These are phyloP conservation scores for Dreissena rostriformis DNA, from an alignment of 1,140 invertebrate species.

Conservation along the genomic window DNA sequence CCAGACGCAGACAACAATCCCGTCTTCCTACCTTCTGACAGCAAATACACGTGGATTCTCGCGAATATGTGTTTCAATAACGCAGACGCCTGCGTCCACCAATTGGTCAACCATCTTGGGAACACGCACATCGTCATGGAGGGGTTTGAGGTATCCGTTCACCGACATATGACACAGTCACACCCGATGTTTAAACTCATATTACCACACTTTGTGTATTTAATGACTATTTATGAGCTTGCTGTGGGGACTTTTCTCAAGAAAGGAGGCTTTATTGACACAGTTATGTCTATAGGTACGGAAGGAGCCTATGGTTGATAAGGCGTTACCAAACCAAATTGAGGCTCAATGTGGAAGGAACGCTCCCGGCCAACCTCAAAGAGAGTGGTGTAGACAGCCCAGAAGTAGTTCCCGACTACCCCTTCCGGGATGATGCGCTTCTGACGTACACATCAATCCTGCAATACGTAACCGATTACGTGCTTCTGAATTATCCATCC, in stretches of 20 bases:
- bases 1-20: constrained; percentile 74
- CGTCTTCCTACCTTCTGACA: constrained; percentile 81
- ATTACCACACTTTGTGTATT: constrained; percentile 81
- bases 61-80: constrained; percentile 83
- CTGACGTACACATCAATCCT: constrained; percentile 74
- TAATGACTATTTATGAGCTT: constrained; percentile 75
- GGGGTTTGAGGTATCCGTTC: constrained; percentile 77
- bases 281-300: neutral
- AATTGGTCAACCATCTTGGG: constrained; percentile 79
- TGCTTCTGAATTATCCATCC: constrained; percentile 49
- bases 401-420: constrained; percentile 78
- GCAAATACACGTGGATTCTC: constrained; percentile 80
- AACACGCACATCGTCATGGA: constrained; percentile 82
- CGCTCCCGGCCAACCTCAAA: constrained; percentile 55
- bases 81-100: constrained; percentile 80
- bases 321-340: constrained; percentile 1
- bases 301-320: neutral
- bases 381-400: constrained; percentile 69
- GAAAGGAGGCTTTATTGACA: neutral
- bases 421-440: constrained; percentile 81
- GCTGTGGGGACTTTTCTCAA: neutral
- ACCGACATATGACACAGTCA: constrained; percentile 80
- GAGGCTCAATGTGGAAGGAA: constrained; percentile 49
- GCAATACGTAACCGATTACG: constrained; percentile 74
- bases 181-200: constrained; percentile 82